These are phyloP conservation scores for Sturnira hondurensis DNA, from an alignment of 2,113 vertebrate genomes.

Conservation along the genomic window DNA sequence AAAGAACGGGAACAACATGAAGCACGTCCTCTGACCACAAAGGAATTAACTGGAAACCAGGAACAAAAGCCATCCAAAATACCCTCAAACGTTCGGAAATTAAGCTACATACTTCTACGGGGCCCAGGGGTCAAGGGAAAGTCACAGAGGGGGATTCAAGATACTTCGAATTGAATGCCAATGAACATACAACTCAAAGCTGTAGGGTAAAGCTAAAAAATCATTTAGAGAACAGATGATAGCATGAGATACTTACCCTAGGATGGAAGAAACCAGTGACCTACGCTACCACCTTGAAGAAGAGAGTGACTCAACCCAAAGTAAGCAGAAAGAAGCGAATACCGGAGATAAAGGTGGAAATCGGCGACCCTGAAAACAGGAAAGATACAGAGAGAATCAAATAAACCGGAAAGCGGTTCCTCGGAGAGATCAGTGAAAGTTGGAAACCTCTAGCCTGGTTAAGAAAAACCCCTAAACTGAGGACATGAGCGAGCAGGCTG, in stretches of 20 bases:
- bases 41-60: neutral
- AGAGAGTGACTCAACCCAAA: neutral
- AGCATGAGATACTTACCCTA: neutral
- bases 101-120: neutral
- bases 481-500: neutral
- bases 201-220: neutral
- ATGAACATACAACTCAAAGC: too few species aligned
- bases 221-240: neutral
- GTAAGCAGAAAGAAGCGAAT: neutral
- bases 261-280: neutral
- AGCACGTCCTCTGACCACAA: neutral
- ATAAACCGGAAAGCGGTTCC: neutral
- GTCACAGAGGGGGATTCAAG: neutral
- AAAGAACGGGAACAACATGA: neutral
- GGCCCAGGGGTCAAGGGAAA: neutral
- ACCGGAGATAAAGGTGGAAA: neutral
- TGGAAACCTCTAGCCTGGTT: neutral
- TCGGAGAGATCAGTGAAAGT: neutral
- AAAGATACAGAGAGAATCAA: neutral
- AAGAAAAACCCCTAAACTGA: neutral
- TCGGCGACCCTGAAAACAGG: neutral
- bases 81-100: neutral
- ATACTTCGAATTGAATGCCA: neutral
- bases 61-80: neutral
- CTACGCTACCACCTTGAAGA: neutral